A percentile compares a stretch with the other conserved stretches of the same genome.
Evolutionary conservation across 37 sponge, comb jelly and placozoan species (phyloP).

Genomic region (Axinella damicornis): DNA sequence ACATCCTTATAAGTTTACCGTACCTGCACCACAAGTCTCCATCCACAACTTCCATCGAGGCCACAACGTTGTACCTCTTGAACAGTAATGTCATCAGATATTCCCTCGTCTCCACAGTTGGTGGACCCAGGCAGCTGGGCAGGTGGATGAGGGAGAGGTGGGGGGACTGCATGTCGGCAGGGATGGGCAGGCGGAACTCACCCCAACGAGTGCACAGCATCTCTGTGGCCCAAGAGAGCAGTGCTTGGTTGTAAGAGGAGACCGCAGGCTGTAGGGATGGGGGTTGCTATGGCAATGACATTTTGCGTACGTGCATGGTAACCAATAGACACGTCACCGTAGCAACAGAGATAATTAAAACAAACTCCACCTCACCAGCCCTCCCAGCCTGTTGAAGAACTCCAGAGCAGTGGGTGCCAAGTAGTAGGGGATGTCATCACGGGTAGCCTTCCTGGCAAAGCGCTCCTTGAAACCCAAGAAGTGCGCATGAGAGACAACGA

Average conservation of each 20-base stretch:
- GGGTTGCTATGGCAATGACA: too few species aligned
- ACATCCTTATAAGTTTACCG: too few species aligned
- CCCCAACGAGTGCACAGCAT: constrained; percentile 30
- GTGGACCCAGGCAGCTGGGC: constrained; percentile 33
- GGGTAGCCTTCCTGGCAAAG: constrained; percentile 42
- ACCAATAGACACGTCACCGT: too few species aligned
- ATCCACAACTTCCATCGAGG: not conserved
- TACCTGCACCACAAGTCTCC: constrained; percentile 23
- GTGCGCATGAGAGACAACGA: constrained; percentile 41
- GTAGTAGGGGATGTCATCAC: constrained; percentile 50
- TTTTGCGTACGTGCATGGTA: too few species aligned
- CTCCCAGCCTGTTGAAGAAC: constrained; percentile 56
- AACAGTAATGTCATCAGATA: not conserved
- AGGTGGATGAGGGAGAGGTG: constrained; percentile 45
- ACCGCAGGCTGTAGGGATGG: constrained; percentile 25
- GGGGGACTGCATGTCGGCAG: constrained; percentile 54
- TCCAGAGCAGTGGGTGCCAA: constrained; percentile 28
- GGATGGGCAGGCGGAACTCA: constrained; percentile 8
- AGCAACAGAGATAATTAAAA: too few species aligned
- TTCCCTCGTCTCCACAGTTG: constrained; percentile 3
- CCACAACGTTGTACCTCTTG: constrained; percentile 19
- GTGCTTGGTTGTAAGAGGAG: constrained; percentile 31
- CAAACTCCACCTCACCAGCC: constrained; percentile 52
- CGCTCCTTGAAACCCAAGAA: constrained; percentile 26
- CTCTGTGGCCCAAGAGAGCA: constrained; percentile 42